Conservation (phyloP, 2,113 vertebrate genomes). For the Rhynchomys soricoides region DNA sequence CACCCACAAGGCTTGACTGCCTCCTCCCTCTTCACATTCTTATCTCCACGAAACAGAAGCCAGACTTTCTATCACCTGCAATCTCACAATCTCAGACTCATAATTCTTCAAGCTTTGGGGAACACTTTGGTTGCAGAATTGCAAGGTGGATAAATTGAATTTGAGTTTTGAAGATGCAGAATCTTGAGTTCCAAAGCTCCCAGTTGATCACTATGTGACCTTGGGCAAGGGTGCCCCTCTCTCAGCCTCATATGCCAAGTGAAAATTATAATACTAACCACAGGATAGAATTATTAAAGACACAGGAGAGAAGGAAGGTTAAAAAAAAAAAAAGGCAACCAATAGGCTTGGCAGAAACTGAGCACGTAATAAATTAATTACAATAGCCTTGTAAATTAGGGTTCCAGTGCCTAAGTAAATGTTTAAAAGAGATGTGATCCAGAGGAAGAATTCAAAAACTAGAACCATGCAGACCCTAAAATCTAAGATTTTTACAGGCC, state of each 20-base stretch:
- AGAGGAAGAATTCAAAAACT: slow-evolving; percentile 29
- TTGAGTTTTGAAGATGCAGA: slow-evolving; percentile 58
- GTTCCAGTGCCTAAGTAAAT: not conserved
- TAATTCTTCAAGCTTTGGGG: slow-evolving; percentile 69
- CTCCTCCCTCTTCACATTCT: slow-evolving; percentile 46
- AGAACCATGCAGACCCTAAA: not conserved
- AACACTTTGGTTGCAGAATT: slow-evolving; percentile 56
- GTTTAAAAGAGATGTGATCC: slow-evolving; percentile 27
- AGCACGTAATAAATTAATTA: slow-evolving; percentile 55
- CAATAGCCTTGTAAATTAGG: slow-evolving; percentile 51
- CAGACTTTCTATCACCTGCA: slow-evolving; percentile 62
- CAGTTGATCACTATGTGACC: slow-evolving; percentile 64
- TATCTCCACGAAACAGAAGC: slow-evolving; percentile 73
- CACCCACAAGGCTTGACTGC: not conserved
- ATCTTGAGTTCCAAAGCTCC: slow-evolving; percentile 28
- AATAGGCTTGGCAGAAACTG: slow-evolving; percentile 15
- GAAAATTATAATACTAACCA: slow-evolving; percentile 52
- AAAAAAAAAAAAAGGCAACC: slow-evolving; percentile 8
- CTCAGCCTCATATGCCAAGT: slow-evolving; percentile 48
- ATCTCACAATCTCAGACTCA: slow-evolving; percentile 73
- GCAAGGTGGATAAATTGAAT: slow-evolving; percentile 53
- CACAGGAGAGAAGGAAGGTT: not conserved
- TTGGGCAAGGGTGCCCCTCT: slow-evolving; percentile 72
- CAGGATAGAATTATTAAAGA: slow-evolving; percentile 19
- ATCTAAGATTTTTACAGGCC: slow-evolving; percentile 23